Evolutionary conservation across 2,797 vertebrate genomes (phyloP), one percentile per base, ranked within the genome.

Genomic region (Periophthalmus magnuspinnatus): DNA sequence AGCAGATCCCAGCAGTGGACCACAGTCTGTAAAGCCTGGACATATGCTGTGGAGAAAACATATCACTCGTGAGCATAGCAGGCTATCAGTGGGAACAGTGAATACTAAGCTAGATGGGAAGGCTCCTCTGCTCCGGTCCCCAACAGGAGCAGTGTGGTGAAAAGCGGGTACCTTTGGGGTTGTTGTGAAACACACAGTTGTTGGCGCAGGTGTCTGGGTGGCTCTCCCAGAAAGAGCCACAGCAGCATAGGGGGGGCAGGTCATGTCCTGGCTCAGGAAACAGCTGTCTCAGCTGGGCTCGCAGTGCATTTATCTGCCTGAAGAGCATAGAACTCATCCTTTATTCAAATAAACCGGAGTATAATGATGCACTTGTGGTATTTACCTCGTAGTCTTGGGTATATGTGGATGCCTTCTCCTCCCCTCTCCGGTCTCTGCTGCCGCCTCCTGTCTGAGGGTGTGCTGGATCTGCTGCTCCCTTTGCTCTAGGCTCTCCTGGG

Each of bases 151-250:
- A 50, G 48, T 33, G 17, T 1, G 38, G 56, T 45, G 36, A 38
- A n/a, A n/a, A 17, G 62, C 14, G 1, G 6, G n/a, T 90, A 99
- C 97, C 96, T 96, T 89, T 93, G 64, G 94, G 95, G 68, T 99
- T 97, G 86, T 93, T 94, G 92, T 98, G 95, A 90, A 98, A 98
- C 67, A 95, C 16, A 1, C 97, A 98, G 89, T 98, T 99, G 85
- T 97, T 99, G 32, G 97, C 96, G 1, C 97, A 99, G 61, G 94
- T 96, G 65, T 97, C 92, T 0, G 97, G 97, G 76, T 99, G 95
- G 5, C 95, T 93, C 69, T 97, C 96, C 96, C 97, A 98, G 88
- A 99, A 98, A 41, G 93, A 84, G 0, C 94, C 95, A 33, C 97
- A 98, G 90, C 88, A 96, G 87, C 97, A 99, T 21, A 99, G 89